phyloP scores from a whole-genome alignment of 1,140 invertebrate species.

The Andricus grossulariae region DNA sequence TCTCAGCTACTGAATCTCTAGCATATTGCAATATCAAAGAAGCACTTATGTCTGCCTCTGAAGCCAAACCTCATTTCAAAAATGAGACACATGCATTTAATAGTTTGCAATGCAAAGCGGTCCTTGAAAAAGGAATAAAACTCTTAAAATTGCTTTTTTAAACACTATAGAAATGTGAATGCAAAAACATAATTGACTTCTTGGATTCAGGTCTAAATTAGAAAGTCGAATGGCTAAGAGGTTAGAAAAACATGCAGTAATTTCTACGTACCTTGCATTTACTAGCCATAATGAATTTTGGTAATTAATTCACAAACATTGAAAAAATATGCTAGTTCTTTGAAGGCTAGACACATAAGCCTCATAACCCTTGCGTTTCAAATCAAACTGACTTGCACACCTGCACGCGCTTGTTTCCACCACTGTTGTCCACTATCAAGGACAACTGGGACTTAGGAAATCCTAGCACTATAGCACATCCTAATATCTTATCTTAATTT shows the following conservation, averaged over 20 bases:
- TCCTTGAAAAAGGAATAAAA: not conserved
- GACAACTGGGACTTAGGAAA: not conserved
- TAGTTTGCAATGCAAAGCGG: not conserved
- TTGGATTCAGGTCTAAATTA: not conserved
- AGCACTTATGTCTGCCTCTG: not conserved
- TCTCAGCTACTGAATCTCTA: not conserved
- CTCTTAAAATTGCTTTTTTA: not conserved
- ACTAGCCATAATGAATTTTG: conserved; percentile 57
- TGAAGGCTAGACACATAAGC: conserved; percentile 51
- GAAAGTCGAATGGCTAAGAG: not conserved
- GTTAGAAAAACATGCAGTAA: not conserved
- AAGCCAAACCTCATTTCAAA: not conserved
- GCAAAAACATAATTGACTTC: not conserved
- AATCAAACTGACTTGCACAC: not conserved
- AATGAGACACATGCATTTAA: not conserved
- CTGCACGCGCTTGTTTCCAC: not conserved
- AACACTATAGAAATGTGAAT: not conserved
- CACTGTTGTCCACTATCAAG: not conserved
- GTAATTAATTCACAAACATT: conserved; percentile 47
- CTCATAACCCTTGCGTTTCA: conserved; percentile 60
- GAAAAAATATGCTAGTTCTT: conserved; percentile 56
- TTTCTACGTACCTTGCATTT: conserved; percentile 63
- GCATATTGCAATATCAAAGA: not conserved
- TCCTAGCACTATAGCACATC: not conserved
- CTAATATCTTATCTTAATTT: not conserved